These are phyloP conservation scores for Calephelis nemesis DNA, from an alignment of 1,140 invertebrate genomes.

Conservation along the genomic window DNA sequence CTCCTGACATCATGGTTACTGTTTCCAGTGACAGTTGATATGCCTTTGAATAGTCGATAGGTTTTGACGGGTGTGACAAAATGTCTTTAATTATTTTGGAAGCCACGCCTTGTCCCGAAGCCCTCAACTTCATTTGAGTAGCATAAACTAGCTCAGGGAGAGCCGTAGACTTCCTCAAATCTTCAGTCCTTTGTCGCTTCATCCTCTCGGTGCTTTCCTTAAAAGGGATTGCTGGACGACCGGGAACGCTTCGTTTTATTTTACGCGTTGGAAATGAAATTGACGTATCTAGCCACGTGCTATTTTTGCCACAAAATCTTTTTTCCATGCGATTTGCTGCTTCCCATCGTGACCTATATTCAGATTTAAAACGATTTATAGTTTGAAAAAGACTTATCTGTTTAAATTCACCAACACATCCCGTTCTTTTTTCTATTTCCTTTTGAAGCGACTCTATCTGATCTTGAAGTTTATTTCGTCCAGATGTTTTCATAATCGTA, in stretches of 20 bases:
- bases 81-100: constrained; percentile 17
- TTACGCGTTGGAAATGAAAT: constrained; percentile 10
- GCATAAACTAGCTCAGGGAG: constrained; percentile 1
- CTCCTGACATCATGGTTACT: constrained; percentile 17
- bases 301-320: constrained; percentile 15
- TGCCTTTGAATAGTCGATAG: not conserved
- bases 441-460: constrained; percentile 16
- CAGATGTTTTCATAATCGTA: not conserved
- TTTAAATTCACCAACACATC: constrained; percentile 17
- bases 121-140: not conserved
- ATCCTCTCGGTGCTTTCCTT: constrained; percentile 16
- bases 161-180: constrained; percentile 5
- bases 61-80: constrained; percentile 1
- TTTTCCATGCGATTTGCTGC: constrained; percentile 16
- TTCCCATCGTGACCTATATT: constrained; percentile 16
- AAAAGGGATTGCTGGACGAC: constrained; percentile 13
- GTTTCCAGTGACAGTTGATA: constrained; percentile 17
- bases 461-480: constrained; percentile 7
- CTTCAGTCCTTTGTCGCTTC: constrained; percentile 18
- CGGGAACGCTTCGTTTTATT: constrained; percentile 14
- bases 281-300: constrained; percentile 13
- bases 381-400: not conserved
- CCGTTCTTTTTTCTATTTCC: constrained; percentile 17
- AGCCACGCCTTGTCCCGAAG: constrained; percentile 5
- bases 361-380: constrained; percentile 18